Conservation (phyloP, 2,888 invertebrate species). For the Sinohyriopsis cumingii region DNA sequence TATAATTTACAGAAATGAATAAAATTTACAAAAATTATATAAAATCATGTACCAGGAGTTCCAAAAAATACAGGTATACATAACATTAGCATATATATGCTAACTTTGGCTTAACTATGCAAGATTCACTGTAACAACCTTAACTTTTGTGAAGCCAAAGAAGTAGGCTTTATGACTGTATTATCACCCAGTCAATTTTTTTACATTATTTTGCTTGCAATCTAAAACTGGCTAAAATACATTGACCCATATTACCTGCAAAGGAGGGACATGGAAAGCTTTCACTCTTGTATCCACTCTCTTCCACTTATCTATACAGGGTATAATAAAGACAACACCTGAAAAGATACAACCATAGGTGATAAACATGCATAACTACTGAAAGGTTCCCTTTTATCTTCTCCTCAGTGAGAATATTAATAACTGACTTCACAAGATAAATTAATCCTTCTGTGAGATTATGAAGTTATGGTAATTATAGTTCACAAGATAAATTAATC, state of each 20-base stretch:
- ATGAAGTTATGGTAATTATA: background rate
- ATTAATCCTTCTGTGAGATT: background rate
- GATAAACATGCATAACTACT: background rate
- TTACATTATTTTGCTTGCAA: background rate
- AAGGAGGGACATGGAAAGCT: constrained; percentile 73
- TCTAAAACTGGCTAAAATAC: background rate
- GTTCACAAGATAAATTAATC: background rate
- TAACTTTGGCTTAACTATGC: too few species aligned
- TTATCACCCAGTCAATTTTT: too few species aligned
- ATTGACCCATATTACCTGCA: constrained; percentile 62
- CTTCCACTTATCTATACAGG: constrained; percentile 70
- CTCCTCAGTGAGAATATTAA: too few species aligned
- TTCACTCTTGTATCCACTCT: constrained; percentile 71
- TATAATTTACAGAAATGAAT: too few species aligned
- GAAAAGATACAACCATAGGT: constrained; percentile 3
- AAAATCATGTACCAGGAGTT: too few species aligned
- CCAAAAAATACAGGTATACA: too few species aligned
- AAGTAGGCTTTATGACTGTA: too few species aligned
- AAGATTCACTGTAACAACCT: too few species aligned
- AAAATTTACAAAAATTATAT: too few species aligned
- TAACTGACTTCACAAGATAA: background rate
- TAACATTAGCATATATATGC: too few species aligned
- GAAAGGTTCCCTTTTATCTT: too few species aligned
- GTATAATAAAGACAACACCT: constrained; percentile 71
- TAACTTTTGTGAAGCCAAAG: too few species aligned